A percentile compares a stretch with the other conserved stretches of the same genome.
phyloP scores from a whole-genome alignment of 2,888 invertebrate genomes.

The Acrocyrtus sp. region DNA sequence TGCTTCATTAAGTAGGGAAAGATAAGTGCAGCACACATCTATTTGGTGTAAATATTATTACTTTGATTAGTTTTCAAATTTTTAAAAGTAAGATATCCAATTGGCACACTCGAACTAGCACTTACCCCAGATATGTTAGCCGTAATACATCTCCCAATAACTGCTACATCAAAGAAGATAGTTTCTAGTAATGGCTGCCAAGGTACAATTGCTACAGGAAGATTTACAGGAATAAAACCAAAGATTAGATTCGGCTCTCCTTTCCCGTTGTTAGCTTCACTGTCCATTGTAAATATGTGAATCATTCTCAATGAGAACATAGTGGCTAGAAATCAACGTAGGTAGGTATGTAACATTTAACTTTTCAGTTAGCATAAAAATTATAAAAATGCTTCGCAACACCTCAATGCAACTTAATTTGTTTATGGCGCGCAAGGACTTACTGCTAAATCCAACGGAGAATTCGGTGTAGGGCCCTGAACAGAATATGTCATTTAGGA shows the following conservation, averaged over 20 bases:
- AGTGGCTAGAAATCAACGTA: constrained; percentile 11
- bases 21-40: constrained; percentile 24
- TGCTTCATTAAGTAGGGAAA: constrained; percentile 23
- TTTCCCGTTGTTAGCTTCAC: constrained; percentile 26
- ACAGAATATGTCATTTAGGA: constrained; percentile 32
- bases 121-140: constrained; percentile 34
- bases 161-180: constrained; percentile 39
- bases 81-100: neutral
- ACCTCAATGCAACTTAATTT: neutral
- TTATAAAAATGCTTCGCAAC: neutral
- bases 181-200: constrained; percentile 49
- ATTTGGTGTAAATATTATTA: neutral
- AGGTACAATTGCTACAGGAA: constrained; percentile 29
- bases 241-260: constrained; percentile 44
- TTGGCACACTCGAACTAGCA: neutral
- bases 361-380: too few species aligned
- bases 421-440: constrained; percentile 1
- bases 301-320: constrained; percentile 44
- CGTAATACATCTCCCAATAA: constrained; percentile 36
- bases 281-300: constrained; percentile 43
- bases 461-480: constrained; percentile 11
- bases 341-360: neutral
- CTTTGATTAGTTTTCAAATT: too few species aligned
- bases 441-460: constrained; percentile 52
- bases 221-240: constrained; percentile 45